Evolutionary conservation across 2,888 invertebrate genomes (phyloP), one percentile per base, ranked within the genome.

Genomic region (Pollenia angustigena): DNA sequence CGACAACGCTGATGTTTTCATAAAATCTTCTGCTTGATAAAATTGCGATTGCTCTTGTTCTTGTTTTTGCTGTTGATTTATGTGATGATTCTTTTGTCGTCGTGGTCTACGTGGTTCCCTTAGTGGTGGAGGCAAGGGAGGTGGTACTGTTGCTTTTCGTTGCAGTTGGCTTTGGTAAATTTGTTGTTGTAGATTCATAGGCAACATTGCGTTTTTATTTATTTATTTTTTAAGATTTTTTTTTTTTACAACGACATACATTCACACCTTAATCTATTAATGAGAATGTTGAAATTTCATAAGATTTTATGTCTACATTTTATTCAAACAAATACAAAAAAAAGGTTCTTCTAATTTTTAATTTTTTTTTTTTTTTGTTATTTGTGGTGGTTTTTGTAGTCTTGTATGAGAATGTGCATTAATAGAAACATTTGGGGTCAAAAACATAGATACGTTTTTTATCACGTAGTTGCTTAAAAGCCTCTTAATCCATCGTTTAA

Each of bases 151-250:
- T 42, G 76, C 58, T 72, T 69, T 78, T 48, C 75, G 85, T 58
- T 87, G 85, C 66, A 81, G 60, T 76, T 81, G 76, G 64, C 50
- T 81, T 69, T 84, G 86, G 44, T 79, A 56, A 44, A 79, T 79
- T 81, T 85, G 85, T 72, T 87, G 86, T 68, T 87, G 87, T 58
- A 87, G 50, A 71, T 84, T 84, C 40, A 87, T 56, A 50, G 87
- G 87, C 74, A 87, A 81, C 87, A 87, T 87, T 72, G 84, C 81
- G 84, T 76, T 85, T 72, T 79, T 52, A 78, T 83, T 16, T 64
- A 12, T 50, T 44, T 72, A 46, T 71, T 64, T 14, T 66, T 54
- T 42, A 18, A 66, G 7, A 58, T 72, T 66, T 50, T 58, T 72
- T 66, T 50, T 58, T 56, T 71, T 72, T 64, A 50, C 8, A 56